phyloP scores from a whole-genome alignment of 1,140 invertebrate species.

The Drosophila tropicalis region DNA sequence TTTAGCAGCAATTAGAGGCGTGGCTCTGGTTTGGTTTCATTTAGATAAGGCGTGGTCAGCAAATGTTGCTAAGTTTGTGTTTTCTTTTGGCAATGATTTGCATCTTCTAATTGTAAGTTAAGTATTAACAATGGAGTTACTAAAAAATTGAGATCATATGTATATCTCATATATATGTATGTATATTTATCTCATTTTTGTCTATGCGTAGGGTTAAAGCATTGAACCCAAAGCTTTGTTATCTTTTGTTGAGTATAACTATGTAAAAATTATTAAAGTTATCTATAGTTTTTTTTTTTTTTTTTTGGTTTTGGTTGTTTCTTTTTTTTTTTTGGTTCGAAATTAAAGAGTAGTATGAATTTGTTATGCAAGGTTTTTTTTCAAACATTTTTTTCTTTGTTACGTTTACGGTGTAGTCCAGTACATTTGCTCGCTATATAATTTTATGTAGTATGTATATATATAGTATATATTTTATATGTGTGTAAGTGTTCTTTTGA shows the following conservation, averaged over 20 bases:
- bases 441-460: slow-evolving; percentile 18
- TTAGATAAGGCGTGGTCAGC: slow-evolving; percentile 21
- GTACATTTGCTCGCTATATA: slow-evolving; percentile 42
- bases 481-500: slow-evolving; percentile 30
- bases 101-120: slow-evolving; percentile 30
- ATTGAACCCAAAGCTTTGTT: slow-evolving; percentile 66
- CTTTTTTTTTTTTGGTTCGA: slow-evolving; percentile 66
- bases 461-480: slow-evolving; percentile 29
- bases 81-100: slow-evolving; percentile 60
- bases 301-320: slow-evolving; percentile 34
- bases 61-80: slow-evolving; percentile 22
- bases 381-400: slow-evolving; percentile 62
- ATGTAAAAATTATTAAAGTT: slow-evolving; percentile 68
- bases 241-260: slow-evolving; percentile 29
- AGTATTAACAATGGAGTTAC: slow-evolving; percentile 20
- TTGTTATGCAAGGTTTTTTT: slow-evolving; percentile 83
- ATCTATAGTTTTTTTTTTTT: slow-evolving; percentile 52
- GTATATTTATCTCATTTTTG: slow-evolving; percentile 1
- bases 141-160: slow-evolving; percentile 23
- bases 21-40: slow-evolving; percentile 22
- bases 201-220: slow-evolving; percentile 39
- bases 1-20: slow-evolving; percentile 37
- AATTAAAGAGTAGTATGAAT: slow-evolving; percentile 81
- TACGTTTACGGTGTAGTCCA: slow-evolving; percentile 63
- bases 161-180: not conserved